These are phyloP conservation scores for Lates japonicus DNA, from an alignment of 2,797 vertebrate genomes.

Conservation along the genomic window DNA sequence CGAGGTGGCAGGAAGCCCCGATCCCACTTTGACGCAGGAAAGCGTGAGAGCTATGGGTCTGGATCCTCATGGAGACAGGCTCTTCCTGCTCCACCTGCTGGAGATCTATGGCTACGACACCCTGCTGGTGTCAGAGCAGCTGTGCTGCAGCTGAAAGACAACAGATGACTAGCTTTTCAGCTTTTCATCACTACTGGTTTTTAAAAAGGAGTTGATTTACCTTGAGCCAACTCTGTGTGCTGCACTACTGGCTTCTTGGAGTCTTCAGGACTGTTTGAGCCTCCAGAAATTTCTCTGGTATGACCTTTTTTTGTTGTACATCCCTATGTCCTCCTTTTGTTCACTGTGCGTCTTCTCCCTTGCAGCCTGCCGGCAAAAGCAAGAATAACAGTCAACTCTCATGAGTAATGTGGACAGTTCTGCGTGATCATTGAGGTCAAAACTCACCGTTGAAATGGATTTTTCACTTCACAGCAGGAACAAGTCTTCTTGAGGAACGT, in stretches of 20 bases:
- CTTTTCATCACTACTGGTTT: slow-evolving; percentile 37
- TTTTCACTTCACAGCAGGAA: background rate
- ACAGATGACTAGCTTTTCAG: background rate
- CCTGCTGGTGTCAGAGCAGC: slow-evolving; percentile 95
- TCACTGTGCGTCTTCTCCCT: slow-evolving; percentile 26
- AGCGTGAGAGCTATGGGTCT: slow-evolving; percentile 95
- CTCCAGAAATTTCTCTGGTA: slow-evolving; percentile 27
- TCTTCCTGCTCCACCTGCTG: slow-evolving; percentile 94
- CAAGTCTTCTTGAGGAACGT: background rate
- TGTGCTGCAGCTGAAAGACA: slow-evolving; percentile 91
- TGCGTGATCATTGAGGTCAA: background rate
- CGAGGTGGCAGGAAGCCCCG: slow-evolving; percentile 93
- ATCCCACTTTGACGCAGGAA: slow-evolving; percentile 94
- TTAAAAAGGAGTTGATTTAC: slow-evolving; percentile 27
- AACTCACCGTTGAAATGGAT: slow-evolving; percentile 14
- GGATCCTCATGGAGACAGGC: slow-evolving; percentile 94
- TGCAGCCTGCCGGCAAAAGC: slow-evolving; percentile 13
- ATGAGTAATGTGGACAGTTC: background rate
- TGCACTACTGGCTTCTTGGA: slow-evolving; percentile 51
- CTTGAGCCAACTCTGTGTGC: slow-evolving; percentile 31
- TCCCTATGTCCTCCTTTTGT: slow-evolving; percentile 30
- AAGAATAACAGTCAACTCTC: background rate
- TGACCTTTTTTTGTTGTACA: slow-evolving; percentile 6
- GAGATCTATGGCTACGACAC: slow-evolving; percentile 96
- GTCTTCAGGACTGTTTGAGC: slow-evolving; percentile 35